Evolutionary conservation across 2,797 vertebrate genomes (phyloP).

Genomic region (Agapornis canus): DNA sequence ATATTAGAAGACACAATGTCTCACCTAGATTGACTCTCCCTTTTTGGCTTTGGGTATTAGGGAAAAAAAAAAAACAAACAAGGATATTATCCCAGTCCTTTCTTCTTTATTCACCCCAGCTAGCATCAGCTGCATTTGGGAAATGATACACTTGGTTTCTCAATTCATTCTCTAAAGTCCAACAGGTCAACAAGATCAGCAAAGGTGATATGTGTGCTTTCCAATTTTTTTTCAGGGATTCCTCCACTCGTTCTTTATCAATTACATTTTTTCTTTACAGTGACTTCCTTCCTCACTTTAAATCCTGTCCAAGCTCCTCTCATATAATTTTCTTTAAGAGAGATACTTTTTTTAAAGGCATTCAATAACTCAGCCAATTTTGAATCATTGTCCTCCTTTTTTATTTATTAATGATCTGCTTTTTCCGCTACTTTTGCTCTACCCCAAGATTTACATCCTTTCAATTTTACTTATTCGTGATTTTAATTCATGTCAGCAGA

Average conservation of each 20-base stretch:
- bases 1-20: neutral
- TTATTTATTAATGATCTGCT: neutral
- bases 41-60: neutral
- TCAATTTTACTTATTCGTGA: neutral
- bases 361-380: neutral
- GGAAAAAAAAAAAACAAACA: too few species aligned
- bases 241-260: neutral
- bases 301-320: neutral
- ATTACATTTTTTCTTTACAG: neutral
- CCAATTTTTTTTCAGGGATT: neutral
- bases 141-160: neutral
- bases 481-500: neutral
- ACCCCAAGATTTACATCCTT: neutral
- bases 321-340: neutral
- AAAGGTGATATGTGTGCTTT: neutral
- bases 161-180: neutral
- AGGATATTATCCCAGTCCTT: neutral
- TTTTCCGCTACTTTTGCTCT: neutral
- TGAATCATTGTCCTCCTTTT: neutral
- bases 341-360: neutral
- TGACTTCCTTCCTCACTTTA: constrained; percentile 18
- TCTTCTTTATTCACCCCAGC: neutral
- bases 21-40: neutral
- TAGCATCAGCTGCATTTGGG: neutral
- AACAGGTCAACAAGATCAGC: neutral